These are phyloP conservation scores for Salvator merianae DNA, from an alignment of 2,113 vertebrate genomes.

Conservation along the genomic window DNA sequence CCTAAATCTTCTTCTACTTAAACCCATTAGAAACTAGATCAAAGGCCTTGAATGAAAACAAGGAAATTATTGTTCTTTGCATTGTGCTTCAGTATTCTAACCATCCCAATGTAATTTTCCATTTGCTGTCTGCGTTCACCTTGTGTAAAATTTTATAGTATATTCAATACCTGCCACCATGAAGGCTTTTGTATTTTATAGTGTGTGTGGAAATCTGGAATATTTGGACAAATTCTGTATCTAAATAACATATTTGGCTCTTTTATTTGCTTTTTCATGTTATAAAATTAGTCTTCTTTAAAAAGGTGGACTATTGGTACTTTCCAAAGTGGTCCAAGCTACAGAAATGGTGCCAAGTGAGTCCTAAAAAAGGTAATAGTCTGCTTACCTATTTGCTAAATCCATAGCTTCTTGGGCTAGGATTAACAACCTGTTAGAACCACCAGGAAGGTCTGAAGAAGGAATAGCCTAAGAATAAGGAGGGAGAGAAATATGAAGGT, in stretches of 20 bases:
- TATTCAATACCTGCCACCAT: neutral
- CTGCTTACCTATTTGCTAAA: conserved; percentile 84
- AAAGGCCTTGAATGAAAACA: neutral
- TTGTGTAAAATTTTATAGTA: too few species aligned
- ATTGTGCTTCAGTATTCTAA: too few species aligned
- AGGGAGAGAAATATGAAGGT: neutral
- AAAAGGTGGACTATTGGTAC: neutral
- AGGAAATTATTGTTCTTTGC: too few species aligned
- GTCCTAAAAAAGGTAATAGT: accelerated
- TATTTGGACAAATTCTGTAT: neutral
- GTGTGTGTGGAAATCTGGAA: neutral
- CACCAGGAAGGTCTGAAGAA: conserved; percentile 46
- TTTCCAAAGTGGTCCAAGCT: accelerated
- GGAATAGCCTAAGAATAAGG: conserved; percentile 74
- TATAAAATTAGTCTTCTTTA: neutral
- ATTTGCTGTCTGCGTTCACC: too few species aligned
- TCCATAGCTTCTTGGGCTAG: conserved; percentile 79
- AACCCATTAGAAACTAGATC: neutral
- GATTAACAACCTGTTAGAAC: conserved; percentile 65
- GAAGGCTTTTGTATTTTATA: neutral
- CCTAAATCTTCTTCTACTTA: neutral
- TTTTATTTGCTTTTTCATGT: neutral
- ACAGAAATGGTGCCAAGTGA: neutral
- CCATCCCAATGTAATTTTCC: too few species aligned
- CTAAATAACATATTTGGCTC: neutral